Conservation (phyloP, 1,140 invertebrate species). For the Drosophila pallidifrons region DNA sequence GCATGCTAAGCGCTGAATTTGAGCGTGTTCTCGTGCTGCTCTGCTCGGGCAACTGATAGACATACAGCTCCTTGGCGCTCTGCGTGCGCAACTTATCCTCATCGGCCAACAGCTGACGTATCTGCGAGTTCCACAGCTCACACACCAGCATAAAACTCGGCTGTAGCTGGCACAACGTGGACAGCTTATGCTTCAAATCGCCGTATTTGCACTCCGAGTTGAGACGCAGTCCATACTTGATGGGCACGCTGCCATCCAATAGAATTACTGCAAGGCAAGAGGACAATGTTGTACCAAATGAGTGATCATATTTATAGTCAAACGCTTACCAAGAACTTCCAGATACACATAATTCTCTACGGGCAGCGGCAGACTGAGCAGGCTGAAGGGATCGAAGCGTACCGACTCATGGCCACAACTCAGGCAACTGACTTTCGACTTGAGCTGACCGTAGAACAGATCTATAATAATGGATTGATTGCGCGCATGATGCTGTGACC, state of each 20-base stretch:
- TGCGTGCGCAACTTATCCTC: constrained; percentile 84
- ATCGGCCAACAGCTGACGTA: constrained; percentile 86
- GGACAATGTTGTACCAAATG: not conserved
- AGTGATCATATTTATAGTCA: too few relatives aligned
- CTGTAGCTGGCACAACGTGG: constrained; percentile 88
- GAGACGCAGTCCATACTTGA: constrained; percentile 92
- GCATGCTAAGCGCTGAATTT: constrained; percentile 75
- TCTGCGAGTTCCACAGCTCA: constrained; percentile 89
- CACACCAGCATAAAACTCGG: constrained; percentile 88
- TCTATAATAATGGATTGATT: constrained; percentile 95
- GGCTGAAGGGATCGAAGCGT: constrained; percentile 95
- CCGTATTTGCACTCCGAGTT: constrained; percentile 92
- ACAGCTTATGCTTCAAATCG: constrained; percentile 90
- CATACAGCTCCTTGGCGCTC: constrained; percentile 77
- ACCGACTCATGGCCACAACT: constrained; percentile 92
- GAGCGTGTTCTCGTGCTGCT: constrained; percentile 60
- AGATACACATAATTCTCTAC: constrained; percentile 91
- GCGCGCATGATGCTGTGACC: constrained; percentile 92
- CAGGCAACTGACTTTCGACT: constrained; percentile 93
- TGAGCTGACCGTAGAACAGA: constrained; percentile 95
- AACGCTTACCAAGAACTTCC: constrained; percentile 89
- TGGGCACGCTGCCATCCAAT: constrained; percentile 91
- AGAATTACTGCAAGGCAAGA: constrained; percentile 87
- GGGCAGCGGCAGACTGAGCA: constrained; percentile 93
- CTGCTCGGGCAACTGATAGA: constrained; percentile 84